Evolutionary conservation across 2,888 invertebrate species (phyloP).

Genomic region (Brachyptera putata): DNA sequence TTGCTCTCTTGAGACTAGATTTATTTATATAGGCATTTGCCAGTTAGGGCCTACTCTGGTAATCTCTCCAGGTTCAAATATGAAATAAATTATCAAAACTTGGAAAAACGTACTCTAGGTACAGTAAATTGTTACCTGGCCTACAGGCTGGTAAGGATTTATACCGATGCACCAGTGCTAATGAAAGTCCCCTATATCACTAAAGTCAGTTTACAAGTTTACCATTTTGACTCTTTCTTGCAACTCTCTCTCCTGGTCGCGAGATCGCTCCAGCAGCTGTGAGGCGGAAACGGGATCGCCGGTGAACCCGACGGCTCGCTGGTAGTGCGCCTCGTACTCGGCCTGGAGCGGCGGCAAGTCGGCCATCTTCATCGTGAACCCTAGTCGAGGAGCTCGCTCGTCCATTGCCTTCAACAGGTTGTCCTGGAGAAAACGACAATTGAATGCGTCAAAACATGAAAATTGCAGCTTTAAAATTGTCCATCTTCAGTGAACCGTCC

Average conservation of each 20-base stretch:
- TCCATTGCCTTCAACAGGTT: constrained; percentile 22
- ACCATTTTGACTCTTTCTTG: background rate
- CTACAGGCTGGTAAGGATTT: no score
- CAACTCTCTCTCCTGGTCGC: constrained; percentile 16
- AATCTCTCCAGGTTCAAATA: no score
- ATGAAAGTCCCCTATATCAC: no score
- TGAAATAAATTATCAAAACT: no score
- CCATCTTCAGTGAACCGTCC: no score
- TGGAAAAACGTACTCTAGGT: no score
- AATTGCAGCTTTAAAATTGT: background rate
- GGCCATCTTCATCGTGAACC: constrained; percentile 10
- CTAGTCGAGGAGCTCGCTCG: constrained; percentile 16
- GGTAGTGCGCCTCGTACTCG: constrained; percentile 18
- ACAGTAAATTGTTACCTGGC: no score
- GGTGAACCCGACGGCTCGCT: background rate
- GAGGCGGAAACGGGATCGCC: constrained; percentile 20
- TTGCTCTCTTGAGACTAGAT: no score
- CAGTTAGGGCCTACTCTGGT: no score
- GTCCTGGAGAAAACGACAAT: constrained; percentile 21
- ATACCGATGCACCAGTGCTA: no score
- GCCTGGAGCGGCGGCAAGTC: constrained; percentile 9
- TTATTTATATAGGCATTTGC: no score
- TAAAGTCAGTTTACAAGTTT: no score
- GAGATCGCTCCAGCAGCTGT: background rate
- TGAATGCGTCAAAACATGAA: background rate